Evolutionary conservation across 2,888 invertebrate species (phyloP).

Genomic region (Netelia virgata): DNA sequence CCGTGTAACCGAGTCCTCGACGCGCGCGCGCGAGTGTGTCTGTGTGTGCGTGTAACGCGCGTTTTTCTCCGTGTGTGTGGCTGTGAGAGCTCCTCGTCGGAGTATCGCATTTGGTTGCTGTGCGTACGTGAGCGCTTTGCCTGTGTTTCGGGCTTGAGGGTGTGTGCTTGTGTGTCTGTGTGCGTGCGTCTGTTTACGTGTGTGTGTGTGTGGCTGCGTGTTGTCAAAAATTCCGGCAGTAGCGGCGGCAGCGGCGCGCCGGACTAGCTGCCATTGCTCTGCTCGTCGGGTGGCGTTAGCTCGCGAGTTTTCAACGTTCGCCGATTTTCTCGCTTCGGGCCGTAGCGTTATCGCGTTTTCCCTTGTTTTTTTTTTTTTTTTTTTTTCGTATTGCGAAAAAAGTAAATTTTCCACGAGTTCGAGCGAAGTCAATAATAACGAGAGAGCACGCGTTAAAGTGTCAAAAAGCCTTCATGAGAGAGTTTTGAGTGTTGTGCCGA

Average conservation of each 20-base stretch:
- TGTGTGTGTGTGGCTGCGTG: slow-evolving; percentile 71
- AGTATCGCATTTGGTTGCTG: slow-evolving; percentile 24
- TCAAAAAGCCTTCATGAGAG: neutral
- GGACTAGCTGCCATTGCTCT: slow-evolving; percentile 80
- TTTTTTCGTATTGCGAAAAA: neutral
- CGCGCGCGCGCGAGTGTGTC: slow-evolving; percentile 46
- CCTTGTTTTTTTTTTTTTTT: slow-evolving; percentile 3
- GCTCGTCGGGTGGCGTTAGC: slow-evolving; percentile 70
- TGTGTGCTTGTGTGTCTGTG: slow-evolving; percentile 46
- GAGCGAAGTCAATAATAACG: neutral
- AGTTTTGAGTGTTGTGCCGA: slow-evolving; percentile 5
- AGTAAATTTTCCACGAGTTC: neutral
- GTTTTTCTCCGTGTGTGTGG: neutral
- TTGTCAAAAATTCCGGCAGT: slow-evolving; percentile 81
- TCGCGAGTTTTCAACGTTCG: slow-evolving; percentile 56
- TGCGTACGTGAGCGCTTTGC: slow-evolving; percentile 40
- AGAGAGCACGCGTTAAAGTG: neutral
- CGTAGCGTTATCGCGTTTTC: neutral
- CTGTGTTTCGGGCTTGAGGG: slow-evolving; percentile 65
- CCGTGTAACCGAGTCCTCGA: slow-evolving; percentile 68
- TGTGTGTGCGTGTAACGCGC: slow-evolving; percentile 52
- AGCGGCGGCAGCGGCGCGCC: slow-evolving; percentile 74
- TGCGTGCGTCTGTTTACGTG: slow-evolving; percentile 9
- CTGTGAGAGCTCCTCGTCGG: slow-evolving; percentile 17
- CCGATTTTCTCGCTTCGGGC: neutral